Evolutionary conservation across 2,113 vertebrate genomes (phyloP).

Genomic region (Petrocephalus microphthalmus): DNA sequence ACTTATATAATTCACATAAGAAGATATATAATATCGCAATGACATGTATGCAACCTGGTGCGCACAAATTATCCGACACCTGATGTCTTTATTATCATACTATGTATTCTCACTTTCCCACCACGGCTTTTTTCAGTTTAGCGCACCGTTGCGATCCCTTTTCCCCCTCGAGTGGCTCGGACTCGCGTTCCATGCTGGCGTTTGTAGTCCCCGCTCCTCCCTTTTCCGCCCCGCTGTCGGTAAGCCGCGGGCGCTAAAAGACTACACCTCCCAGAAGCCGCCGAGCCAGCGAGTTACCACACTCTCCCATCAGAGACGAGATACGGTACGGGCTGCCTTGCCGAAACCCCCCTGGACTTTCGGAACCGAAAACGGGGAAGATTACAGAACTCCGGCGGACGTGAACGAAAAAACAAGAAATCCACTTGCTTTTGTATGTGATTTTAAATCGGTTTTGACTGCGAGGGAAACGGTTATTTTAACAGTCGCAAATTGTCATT

Average conservation of each 20-base stretch:
- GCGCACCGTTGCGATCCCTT: conserved; percentile 70
- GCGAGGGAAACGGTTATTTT: conserved; percentile 60
- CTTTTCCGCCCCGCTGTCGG: conserved; percentile 40
- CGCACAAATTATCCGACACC: neutral
- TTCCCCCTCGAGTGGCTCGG: conserved; percentile 68
- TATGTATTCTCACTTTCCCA: conserved; percentile 55
- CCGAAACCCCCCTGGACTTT: conserved; percentile 63
- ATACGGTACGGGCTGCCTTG: conserved; percentile 70
- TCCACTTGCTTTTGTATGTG: conserved; percentile 46
- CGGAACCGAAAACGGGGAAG: conserved; percentile 66
- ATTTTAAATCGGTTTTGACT: conserved; percentile 45
- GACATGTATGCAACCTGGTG: neutral
- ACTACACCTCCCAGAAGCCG: conserved; percentile 67
- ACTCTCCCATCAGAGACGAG: conserved; percentile 63
- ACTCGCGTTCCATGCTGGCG: conserved; percentile 63
- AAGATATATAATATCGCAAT: neutral
- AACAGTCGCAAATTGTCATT: conserved; percentile 57
- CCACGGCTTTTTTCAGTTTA: conserved; percentile 56
- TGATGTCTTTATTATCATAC: conserved; percentile 8
- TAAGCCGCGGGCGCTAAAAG: conserved; percentile 56
- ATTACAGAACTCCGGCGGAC: conserved; percentile 57
- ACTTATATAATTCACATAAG: neutral
- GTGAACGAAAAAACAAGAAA: conserved; percentile 47
- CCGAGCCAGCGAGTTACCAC: conserved; percentile 48
- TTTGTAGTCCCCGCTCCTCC: conserved; percentile 64